phyloP scores from a whole-genome alignment of 2,113 vertebrate species.

The Cebus imitator region DNA sequence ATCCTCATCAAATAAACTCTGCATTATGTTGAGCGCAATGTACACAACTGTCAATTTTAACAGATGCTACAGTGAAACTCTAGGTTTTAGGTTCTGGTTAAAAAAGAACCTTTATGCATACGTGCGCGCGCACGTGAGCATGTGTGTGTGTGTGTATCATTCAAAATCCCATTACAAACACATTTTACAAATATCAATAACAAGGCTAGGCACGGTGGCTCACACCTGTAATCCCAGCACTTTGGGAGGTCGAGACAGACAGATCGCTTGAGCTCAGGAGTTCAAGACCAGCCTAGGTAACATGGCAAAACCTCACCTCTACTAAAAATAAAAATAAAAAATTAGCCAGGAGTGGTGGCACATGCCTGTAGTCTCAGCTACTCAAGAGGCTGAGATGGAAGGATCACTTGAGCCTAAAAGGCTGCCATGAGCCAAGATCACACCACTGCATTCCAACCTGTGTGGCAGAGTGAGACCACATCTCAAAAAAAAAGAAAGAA shows the following conservation, averaged over 20 bases:
- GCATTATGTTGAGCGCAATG: not conserved
- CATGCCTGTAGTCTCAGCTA: too few species aligned
- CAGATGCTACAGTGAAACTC: conserved; percentile 16
- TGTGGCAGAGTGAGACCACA: too few species aligned
- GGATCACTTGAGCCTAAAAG: too few species aligned
- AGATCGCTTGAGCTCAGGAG: too few species aligned
- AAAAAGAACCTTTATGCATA: not conserved
- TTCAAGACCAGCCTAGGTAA: not conserved
- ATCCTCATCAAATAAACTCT: conserved; percentile 35
- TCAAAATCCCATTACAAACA: conserved; percentile 15
- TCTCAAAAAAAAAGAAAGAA: too few species aligned
- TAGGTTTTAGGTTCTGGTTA: conserved; percentile 4
- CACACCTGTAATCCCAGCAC: not conserved
- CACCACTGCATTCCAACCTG: too few species aligned
- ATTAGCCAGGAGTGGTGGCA: too few species aligned
- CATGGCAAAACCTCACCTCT: not conserved
- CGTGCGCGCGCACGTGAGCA: not conserved
- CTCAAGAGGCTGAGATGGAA: too few species aligned
- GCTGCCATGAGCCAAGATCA: too few species aligned
- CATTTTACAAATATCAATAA: not conserved
- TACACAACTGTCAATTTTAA: conserved; percentile 31
- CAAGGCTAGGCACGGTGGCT: not conserved
- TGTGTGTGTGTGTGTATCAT: not conserved
- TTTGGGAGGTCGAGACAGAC: not conserved
- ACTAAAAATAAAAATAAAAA: not conserved